Evolutionary conservation across 2,113 vertebrate genomes (phyloP), one percentile per base, ranked within the genome.

Genomic region (Serilophus lunatus): DNA sequence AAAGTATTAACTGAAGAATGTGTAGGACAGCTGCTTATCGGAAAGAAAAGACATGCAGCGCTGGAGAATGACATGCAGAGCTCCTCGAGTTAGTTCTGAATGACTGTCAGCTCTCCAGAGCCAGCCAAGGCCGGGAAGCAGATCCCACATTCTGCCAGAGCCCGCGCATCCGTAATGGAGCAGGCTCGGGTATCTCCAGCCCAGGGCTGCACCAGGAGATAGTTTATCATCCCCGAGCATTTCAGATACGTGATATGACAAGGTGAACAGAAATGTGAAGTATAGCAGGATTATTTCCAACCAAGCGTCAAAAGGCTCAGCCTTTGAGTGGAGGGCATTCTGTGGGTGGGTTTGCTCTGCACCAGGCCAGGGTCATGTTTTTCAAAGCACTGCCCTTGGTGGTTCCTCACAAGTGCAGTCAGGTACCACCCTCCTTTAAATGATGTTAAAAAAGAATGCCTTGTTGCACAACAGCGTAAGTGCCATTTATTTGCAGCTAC

Each of bases 1-100:
- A 95, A 97, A 97, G 87, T 59, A 97, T 97, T 95, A 95, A 96
- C 79, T 81, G 88, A 94, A 96, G 94, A 96, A 96, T 94, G 93
- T 88, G 76, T 1, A 12, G 77, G 94, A 96, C 92, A 97, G 94
- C 94, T 97, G 96, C 92, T 88, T 92, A 96, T 96, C 25, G 0
- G 85, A 78, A 70, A 95, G 93, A 66, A 88, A 90, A 90, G 86
- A 47, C 47, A 77, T 0, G 6, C 49, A 71, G 82, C 0, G 3
- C 72, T 51, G 44, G 47, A 88, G 95, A 72, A 70, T 47, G 94
- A 93, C 90, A 94, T 54, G 68, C 20, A 86, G 86, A 88, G 95
- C 80, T 81, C 19, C 86, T 94, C 2, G 3, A 71, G 90, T 51
- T 29, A 38, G 86, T 54, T 81, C 26, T 75, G 68, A 94, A 72